Percentiles rank a stretch among this genome's conserved stretches.
phyloP scores from a whole-genome alignment of 2,797 vertebrate species.

The Hozukius guyotensis region DNA sequence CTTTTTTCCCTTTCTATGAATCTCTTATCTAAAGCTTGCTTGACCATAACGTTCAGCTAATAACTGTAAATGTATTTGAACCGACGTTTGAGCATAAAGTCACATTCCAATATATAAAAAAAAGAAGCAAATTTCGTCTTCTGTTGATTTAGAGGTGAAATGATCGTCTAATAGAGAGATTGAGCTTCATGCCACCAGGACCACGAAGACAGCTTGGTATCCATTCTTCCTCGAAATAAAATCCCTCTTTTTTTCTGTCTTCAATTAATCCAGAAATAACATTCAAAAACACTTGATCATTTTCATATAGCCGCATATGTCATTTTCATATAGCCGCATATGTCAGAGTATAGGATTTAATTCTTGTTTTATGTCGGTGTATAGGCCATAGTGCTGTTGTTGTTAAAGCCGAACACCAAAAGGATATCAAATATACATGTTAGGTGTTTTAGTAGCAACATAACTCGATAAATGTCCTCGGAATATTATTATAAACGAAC shows the following conservation, averaged over 20 bases:
- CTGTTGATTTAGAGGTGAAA: not conserved
- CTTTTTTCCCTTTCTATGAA: not conserved
- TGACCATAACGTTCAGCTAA: not conserved
- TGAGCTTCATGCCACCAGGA: not conserved
- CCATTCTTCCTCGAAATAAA: conserved; percentile 19
- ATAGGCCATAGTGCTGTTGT: conserved; percentile 45
- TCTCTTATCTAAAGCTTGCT: conserved; percentile 16
- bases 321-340: too few relatives aligned
- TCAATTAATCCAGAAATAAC: conserved; percentile 5
- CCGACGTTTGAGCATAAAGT: not conserved
- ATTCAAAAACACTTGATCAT: not conserved
- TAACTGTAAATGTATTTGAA: not conserved
- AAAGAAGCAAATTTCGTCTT: not conserved
- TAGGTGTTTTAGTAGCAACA: not conserved
- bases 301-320: not conserved
- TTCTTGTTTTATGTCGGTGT: conserved; percentile 11
- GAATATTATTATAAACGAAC: conserved; percentile 10
- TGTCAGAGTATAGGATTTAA: not conserved
- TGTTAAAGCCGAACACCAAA: conserved; percentile 27
- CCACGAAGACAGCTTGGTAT: not conserved
- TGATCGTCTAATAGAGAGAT: not conserved
- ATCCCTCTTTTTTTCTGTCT: not conserved
- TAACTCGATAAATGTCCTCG: not conserved
- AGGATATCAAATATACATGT: not conserved
- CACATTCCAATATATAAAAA: not conserved